phyloP scores from a whole-genome alignment of 2,888 invertebrate genomes.

The Tethea ocularis region DNA sequence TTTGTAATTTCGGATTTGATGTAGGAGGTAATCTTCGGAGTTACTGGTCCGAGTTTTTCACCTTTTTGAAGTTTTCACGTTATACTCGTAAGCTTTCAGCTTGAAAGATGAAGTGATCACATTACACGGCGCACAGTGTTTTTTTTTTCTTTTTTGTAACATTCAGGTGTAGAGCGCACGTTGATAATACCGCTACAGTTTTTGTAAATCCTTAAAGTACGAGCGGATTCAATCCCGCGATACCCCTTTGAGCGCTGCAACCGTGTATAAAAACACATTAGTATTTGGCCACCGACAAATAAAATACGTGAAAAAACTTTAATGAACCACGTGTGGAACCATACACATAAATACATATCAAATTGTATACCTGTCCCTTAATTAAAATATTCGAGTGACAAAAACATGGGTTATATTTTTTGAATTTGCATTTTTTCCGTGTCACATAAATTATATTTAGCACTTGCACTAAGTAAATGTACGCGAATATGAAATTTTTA shows the following conservation, averaged over 20 bases:
- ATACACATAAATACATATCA: constrained; percentile 24
- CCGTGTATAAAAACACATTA: constrained; percentile 42
- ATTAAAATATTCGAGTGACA: constrained; percentile 30
- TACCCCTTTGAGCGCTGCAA: constrained; percentile 58
- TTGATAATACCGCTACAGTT: constrained; percentile 49
- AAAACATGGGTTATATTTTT: constrained; percentile 19
- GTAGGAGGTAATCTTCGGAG: too few relatives aligned
- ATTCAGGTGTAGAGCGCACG: constrained; percentile 33
- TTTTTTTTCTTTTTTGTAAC: constrained; percentile 31
- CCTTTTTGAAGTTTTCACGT: too few relatives aligned
- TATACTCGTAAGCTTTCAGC: constrained; percentile 11
- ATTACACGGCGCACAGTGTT: constrained; percentile 25
- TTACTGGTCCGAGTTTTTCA: too few relatives aligned
- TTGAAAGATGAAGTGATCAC: constrained; percentile 4
- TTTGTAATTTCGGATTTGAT: too few relatives aligned
- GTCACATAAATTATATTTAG: constrained; percentile 32
- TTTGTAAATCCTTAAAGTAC: constrained; percentile 64
- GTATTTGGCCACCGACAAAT: constrained; percentile 26
- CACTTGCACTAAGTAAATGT: constrained; percentile 43
- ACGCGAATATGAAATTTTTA: constrained; percentile 65
- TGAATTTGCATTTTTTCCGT: constrained; percentile 29
- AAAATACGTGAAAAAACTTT: constrained; percentile 37
- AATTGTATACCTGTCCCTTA: constrained; percentile 25
- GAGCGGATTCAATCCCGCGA: constrained; percentile 49
- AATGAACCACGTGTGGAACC: constrained; percentile 44